Evolutionary conservation across 2,888 invertebrate genomes (phyloP).

Genomic region (Scelioninae gen. 2): DNA sequence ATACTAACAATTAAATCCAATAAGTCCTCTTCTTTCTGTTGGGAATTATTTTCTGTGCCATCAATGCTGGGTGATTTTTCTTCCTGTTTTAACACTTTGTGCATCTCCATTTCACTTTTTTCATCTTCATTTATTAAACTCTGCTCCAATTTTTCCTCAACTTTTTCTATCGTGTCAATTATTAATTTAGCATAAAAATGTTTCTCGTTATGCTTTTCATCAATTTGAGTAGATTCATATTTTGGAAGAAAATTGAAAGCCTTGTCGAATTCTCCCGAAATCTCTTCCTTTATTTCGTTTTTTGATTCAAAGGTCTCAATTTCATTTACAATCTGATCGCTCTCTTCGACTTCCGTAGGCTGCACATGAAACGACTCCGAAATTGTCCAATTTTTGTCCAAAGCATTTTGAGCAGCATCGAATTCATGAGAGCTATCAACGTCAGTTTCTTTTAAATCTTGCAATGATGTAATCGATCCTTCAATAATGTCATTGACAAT

Average conservation of each 20-base stretch:
- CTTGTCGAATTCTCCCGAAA: slow-evolving; percentile 58
- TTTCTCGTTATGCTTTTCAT: slow-evolving; percentile 52
- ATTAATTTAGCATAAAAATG: slow-evolving; percentile 42
- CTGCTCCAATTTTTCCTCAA: neutral
- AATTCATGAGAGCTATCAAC: slow-evolving; percentile 47
- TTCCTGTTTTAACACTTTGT: slow-evolving; percentile 1
- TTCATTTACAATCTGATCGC: slow-evolving; percentile 19
- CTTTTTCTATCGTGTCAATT: slow-evolving; percentile 52
- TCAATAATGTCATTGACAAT: slow-evolving; percentile 40
- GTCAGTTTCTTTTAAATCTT: slow-evolving; percentile 54
- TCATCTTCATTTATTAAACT: slow-evolving; percentile 45
- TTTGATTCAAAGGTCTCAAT: slow-evolving; percentile 10
- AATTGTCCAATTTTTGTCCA: slow-evolving; percentile 63
- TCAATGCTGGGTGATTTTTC: no score
- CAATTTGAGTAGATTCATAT: slow-evolving; percentile 67
- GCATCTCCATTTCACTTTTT: slow-evolving; percentile 29
- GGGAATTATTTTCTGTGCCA: slow-evolving; percentile 8
- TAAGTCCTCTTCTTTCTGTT: slow-evolving; percentile 29
- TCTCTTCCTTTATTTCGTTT: slow-evolving; percentile 57
- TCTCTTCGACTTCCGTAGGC: slow-evolving; percentile 25
- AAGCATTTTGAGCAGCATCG: slow-evolving; percentile 28
- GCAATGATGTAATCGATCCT: slow-evolving; percentile 35
- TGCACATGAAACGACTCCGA: slow-evolving; percentile 66
- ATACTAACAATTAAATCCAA: slow-evolving; percentile 24
- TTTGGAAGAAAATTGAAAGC: slow-evolving; percentile 65